phyloP scores from a whole-genome alignment of 1,140 invertebrate genomes.

The Portunus trituberculatus region DNA sequence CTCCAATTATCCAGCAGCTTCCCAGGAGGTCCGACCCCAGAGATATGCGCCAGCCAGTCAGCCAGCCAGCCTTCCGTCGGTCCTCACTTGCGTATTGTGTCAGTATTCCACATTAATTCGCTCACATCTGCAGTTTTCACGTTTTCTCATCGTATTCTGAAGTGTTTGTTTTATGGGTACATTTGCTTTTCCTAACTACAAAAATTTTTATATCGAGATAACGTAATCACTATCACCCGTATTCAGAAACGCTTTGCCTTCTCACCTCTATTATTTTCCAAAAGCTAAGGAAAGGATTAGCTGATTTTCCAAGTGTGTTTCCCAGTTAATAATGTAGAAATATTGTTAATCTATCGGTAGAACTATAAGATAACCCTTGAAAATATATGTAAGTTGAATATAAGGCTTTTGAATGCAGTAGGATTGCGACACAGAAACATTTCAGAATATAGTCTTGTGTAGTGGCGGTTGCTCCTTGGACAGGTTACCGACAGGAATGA shows the following conservation, averaged over 20 bases:
- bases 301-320: too few species aligned
- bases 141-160: background rate
- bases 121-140: background rate
- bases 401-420: too few species aligned
- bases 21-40: slow-evolving; percentile 15
- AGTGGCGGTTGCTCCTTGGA: background rate
- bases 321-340: too few species aligned
- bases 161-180: background rate
- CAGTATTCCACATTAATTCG: background rate
- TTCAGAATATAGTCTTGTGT: background rate
- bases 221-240: too few species aligned
- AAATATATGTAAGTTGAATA: too few species aligned
- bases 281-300: too few species aligned
- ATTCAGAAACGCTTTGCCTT: too few species aligned
- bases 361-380: too few species aligned
- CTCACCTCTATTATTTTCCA: too few species aligned
- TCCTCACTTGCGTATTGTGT: background rate
- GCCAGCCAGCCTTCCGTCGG: background rate
- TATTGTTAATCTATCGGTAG: too few species aligned
- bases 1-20: background rate
- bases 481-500: background rate
- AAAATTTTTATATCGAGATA: too few species aligned
- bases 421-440: too few species aligned
- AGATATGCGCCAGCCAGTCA: background rate
- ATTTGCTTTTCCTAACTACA: background rate